These are phyloP conservation scores for Mesoligia furuncula DNA, from an alignment of 2,888 invertebrate species.

Conservation along the genomic window DNA sequence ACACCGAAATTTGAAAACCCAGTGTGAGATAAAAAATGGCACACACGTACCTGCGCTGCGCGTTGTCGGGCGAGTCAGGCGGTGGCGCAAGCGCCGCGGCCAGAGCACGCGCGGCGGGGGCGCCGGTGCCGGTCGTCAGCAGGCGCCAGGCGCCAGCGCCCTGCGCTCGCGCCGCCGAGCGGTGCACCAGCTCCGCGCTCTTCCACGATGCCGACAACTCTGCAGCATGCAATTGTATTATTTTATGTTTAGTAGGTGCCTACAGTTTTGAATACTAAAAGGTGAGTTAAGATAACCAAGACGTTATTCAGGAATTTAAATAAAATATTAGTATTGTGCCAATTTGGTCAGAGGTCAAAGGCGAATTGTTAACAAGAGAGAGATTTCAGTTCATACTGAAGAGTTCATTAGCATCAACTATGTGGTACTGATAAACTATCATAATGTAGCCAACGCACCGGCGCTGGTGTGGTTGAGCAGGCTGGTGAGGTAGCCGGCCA, in stretches of 20 bases:
- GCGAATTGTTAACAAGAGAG: not conserved
- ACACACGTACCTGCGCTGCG: slow-evolving; percentile 64
- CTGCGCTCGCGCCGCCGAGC: slow-evolving; percentile 33
- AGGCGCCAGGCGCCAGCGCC: slow-evolving; percentile 73
- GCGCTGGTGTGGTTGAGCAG: slow-evolving; percentile 86
- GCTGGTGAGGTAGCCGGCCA: slow-evolving; percentile 89
- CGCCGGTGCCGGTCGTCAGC: slow-evolving; percentile 72
- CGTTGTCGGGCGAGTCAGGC: slow-evolving; percentile 64
- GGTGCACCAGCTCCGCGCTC: slow-evolving; percentile 41
- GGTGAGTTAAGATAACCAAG: not conserved
- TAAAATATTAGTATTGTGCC: not conserved
- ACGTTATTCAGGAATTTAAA: not conserved
- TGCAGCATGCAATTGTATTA: slow-evolving; percentile 33
- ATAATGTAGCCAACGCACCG: slow-evolving; percentile 68
- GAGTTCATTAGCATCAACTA: not conserved
- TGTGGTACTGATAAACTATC: not conserved
- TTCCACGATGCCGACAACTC: slow-evolving; percentile 67
- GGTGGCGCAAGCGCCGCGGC: slow-evolving; percentile 71
- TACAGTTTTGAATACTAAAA: not conserved
- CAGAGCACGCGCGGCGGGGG: slow-evolving; percentile 69
- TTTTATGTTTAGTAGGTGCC: not conserved
- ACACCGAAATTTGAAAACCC: not conserved
- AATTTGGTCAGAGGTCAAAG: not conserved
- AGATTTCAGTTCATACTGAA: not conserved
- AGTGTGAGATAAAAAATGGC: not conserved